Evolutionary conservation across 2,113 vertebrate species (phyloP), one percentile per base, ranked within the genome.

Genomic region (Oreochromis aureus): DNA sequence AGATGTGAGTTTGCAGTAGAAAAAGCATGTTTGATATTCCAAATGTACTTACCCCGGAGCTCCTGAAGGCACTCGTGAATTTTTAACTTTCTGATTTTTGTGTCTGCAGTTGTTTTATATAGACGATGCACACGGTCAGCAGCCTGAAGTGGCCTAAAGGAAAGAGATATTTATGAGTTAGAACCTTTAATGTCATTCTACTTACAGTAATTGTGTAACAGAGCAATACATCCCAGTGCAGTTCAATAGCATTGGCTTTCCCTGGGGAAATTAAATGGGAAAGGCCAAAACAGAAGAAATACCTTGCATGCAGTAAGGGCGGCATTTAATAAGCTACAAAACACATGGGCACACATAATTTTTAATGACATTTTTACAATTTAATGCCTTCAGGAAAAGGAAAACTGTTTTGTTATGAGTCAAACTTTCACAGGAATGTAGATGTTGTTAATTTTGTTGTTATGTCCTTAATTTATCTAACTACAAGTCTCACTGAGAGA

Each of bases 231-330:
- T 86, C 88, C 85, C 80, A 22, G 76, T 12, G 81, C 83, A 63
- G 86, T 10, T 78, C 89, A 89, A 89, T 39, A 81, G 83, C 41
- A 3, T 5, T 4, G 22, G 22, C 19, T 16, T 48, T n/a, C 89
- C 82, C 84, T 4, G 0, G 89, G 91, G 89, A 93, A 93, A 93
- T 93, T 86, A 89, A 51, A 69, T 83, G 51, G 86, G 34, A 87
- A 88, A 91, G 87, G 86, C 73, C 87, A 84, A 48, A 61, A 54
- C 76, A 63, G 84, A 44, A 86, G 58, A 66, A 88, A 82, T n/a
- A 58, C n/a, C 53, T 34, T 34, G 76, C 56, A 58, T 10, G 81
- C 82, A 58, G 82, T 61, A 81, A 61, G 80, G 82, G 71, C 16
- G 15, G 27, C 51, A 16, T 80, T 83, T 69, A 83, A 80, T 48